phyloP scores from a whole-genome alignment of 2,797 vertebrate species.

The Percopsis omiscomaycus region DNA sequence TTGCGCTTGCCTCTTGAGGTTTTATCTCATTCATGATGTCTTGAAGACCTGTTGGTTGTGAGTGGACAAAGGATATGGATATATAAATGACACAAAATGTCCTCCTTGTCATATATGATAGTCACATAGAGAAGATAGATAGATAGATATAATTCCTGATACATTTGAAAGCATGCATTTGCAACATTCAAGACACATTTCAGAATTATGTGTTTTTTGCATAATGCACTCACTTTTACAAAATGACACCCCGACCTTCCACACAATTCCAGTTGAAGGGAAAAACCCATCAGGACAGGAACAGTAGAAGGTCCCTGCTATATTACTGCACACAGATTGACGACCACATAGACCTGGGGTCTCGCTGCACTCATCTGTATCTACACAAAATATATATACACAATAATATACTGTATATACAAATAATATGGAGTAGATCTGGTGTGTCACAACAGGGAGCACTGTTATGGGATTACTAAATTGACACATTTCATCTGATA shows the following conservation, averaged over 20 bases:
- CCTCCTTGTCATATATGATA: no score
- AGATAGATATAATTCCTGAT: background rate
- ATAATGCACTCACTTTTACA: constrained; percentile 57
- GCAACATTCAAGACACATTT: no score
- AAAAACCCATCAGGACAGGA: constrained; percentile 62
- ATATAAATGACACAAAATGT: background rate
- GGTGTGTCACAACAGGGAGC: background rate
- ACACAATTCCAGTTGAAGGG: constrained; percentile 56
- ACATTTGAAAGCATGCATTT: background rate
- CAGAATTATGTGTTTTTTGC: no score
- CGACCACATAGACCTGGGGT: constrained; percentile 51
- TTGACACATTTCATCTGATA: background rate
- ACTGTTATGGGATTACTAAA: background rate
- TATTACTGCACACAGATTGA: constrained; percentile 55
- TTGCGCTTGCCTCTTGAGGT: constrained; percentile 37
- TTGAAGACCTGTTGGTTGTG: constrained; percentile 37
- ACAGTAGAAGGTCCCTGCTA: constrained; percentile 53
- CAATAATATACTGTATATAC: no score
- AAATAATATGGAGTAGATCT: background rate
- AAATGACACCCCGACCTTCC: constrained; percentile 37
- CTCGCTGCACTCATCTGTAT: constrained; percentile 65
- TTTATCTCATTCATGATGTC: constrained; percentile 26
- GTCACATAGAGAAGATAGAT: no score
- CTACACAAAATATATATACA: constrained; percentile 33
- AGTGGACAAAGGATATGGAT: background rate